phyloP scores from a whole-genome alignment of 2,888 invertebrate species.

The Drosophila ustulata region DNA sequence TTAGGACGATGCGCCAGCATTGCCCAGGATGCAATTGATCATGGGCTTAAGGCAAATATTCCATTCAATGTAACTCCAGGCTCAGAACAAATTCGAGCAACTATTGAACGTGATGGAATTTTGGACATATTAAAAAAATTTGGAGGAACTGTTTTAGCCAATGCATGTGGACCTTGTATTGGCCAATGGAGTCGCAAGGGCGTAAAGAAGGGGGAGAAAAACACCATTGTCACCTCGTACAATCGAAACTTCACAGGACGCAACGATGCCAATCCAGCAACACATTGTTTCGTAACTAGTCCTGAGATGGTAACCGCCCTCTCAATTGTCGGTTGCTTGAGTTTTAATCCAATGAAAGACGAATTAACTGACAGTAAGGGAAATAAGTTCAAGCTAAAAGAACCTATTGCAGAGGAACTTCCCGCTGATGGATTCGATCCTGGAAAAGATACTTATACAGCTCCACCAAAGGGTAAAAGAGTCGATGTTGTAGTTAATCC shows the following conservation, averaged over 20 bases:
- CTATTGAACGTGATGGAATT: slow-evolving; percentile 98
- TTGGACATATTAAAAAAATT: slow-evolving; percentile 94
- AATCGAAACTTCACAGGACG: slow-evolving; percentile 99
- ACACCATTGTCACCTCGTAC: slow-evolving; percentile 99
- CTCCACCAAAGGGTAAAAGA: slow-evolving; percentile 88
- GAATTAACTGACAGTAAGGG: slow-evolving; percentile 93
- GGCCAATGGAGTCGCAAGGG: slow-evolving; percentile 99
- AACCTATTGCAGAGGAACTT: slow-evolving; percentile 95
- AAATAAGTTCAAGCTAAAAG: slow-evolving; percentile 94
- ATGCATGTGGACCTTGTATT: slow-evolving; percentile 99
- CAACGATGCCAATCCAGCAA: slow-evolving; percentile 99
- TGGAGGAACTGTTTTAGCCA: slow-evolving; percentile 97
- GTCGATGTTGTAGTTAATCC: slow-evolving; percentile 93
- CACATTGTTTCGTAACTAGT: slow-evolving; percentile 97
- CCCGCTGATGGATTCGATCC: slow-evolving; percentile 98
- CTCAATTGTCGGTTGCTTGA: slow-evolving; percentile 93
- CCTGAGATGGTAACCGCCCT: slow-evolving; percentile 98
- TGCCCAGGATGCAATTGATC: slow-evolving; percentile 94
- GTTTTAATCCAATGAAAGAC: slow-evolving; percentile 97
- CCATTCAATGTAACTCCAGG: slow-evolving; percentile 99
- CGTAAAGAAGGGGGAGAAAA: slow-evolving; percentile 99
- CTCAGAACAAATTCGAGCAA: slow-evolving; percentile 98
- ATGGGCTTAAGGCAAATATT: slow-evolving; percentile 98
- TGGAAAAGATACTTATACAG: slow-evolving; percentile 97
- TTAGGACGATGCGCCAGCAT: slow-evolving; percentile 99